Evolutionary conservation across 2,888 invertebrate genomes (phyloP).

Genomic region (Hemithea aestivaria): DNA sequence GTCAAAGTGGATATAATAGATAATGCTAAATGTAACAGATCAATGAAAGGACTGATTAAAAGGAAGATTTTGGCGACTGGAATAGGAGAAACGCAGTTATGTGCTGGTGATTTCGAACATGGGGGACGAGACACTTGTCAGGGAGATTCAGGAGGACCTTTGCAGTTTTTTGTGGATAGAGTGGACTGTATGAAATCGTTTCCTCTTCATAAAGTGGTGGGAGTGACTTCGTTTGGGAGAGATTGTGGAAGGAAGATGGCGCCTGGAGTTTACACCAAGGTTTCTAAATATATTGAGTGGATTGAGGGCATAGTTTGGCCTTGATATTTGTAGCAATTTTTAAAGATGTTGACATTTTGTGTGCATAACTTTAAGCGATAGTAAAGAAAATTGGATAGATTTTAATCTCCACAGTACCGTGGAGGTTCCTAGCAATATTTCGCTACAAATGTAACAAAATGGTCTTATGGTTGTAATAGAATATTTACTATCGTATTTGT

Average conservation of each 20-base stretch:
- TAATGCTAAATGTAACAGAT: constrained; percentile 51
- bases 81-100: constrained; percentile 57
- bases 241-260: constrained; percentile 73
- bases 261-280: constrained; percentile 74
- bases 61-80: constrained; percentile 53
- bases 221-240: constrained; percentile 75
- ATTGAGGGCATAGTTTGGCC: constrained; percentile 75
- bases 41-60: constrained; percentile 59
- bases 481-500: background rate
- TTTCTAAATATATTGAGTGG: constrained; percentile 68
- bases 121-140: constrained; percentile 73
- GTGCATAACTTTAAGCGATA: too few relatives aligned
- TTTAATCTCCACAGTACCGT: too few relatives aligned
- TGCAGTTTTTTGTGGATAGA: constrained; percentile 58
- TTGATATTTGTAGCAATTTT: background rate
- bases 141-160: constrained; percentile 72
- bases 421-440: too few relatives aligned
- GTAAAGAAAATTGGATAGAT: background rate
- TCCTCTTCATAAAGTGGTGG: constrained; percentile 66
- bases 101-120: constrained; percentile 67
- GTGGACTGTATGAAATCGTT: constrained; percentile 59
- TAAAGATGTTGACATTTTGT: background rate
- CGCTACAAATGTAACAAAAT: too few relatives aligned
- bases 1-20: constrained; percentile 64
- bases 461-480: too few relatives aligned